A percentile compares a stretch with the other conserved stretches of the same genome.
phyloP scores from a whole-genome alignment of 2,113 vertebrate species.

The Cynoglossus semilaevis region DNA sequence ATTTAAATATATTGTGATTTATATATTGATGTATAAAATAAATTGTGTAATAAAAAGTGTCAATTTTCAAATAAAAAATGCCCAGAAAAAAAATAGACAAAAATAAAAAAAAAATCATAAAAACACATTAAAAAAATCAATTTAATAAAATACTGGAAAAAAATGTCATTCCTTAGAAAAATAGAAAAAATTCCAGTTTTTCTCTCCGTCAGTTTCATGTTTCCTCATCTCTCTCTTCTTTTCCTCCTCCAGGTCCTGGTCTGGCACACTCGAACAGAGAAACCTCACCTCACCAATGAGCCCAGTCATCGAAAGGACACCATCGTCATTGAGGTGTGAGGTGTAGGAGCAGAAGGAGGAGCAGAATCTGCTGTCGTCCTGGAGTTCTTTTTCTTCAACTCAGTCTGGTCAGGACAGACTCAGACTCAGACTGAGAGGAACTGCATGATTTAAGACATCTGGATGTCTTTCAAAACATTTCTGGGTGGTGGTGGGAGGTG shows the following conservation, averaged over 20 bases:
- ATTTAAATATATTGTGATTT: too few species aligned
- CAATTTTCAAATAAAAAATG: too few species aligned
- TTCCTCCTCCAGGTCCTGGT: conserved; percentile 85
- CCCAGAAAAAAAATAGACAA: too few species aligned
- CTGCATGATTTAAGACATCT: conserved; percentile 46
- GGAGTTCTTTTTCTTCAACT: too few species aligned
- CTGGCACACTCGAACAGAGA: conserved; percentile 98
- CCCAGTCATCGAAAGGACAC: conserved; percentile 90
- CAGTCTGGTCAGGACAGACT: conserved; percentile 14
- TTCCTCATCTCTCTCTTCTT: conserved; percentile 12
- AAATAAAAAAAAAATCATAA: too few species aligned
- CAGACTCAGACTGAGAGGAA: conserved; percentile 32
- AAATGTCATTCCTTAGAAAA: too few species aligned
- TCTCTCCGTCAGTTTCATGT: conserved; percentile 12
- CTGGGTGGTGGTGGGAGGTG: neutral
- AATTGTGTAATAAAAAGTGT: too few species aligned
- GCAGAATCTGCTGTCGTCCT: neutral
- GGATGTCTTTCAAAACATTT: conserved; percentile 21
- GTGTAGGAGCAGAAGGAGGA: neutral
- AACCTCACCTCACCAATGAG: conserved; percentile 91
- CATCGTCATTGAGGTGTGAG: conserved; percentile 89
- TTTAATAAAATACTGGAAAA: too few species aligned
- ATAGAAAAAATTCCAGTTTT: too few species aligned
- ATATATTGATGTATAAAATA: too few species aligned
- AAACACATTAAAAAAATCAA: too few species aligned